Evolutionary conservation across 2,888 invertebrate species (phyloP).

Genomic region (Harpalus rubripes): DNA sequence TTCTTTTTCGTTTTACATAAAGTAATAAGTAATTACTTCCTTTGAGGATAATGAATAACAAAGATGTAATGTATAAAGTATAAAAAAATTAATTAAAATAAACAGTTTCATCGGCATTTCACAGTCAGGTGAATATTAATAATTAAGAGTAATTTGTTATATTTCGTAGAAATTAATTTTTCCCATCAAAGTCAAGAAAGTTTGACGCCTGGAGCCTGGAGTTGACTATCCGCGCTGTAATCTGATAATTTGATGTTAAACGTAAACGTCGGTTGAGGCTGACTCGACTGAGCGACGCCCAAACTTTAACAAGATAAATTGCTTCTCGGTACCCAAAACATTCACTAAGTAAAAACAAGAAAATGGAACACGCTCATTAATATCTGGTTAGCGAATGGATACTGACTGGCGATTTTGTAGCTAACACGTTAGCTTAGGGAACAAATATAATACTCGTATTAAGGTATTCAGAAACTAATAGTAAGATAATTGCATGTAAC

Average conservation of each 20-base stretch:
- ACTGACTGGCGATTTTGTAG: not conserved
- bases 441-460: too few relatives aligned
- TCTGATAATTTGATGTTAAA: slow-evolving; percentile 49
- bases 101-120: not conserved
- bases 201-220: slow-evolving; percentile 11
- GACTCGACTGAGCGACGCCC: not conserved
- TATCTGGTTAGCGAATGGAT: not conserved
- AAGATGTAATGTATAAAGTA: not conserved
- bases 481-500: too few relatives aligned
- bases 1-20: not conserved
- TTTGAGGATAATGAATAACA: not conserved
- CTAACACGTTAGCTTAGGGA: not conserved
- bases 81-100: not conserved
- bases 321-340: not conserved
- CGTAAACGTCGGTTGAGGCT: slow-evolving; percentile 26
- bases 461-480: too few relatives aligned
- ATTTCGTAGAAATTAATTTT: slow-evolving; percentile 31
- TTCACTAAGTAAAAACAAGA: not conserved
- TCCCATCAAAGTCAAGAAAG: slow-evolving; percentile 42
- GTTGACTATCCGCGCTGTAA: slow-evolving; percentile 24
- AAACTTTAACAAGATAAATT: slow-evolving; percentile 1
- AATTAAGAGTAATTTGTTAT: slow-evolving; percentile 26
- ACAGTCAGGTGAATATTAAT: slow-evolving; percentile 20
- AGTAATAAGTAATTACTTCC: not conserved
- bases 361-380: not conserved